Conservation (phyloP, 2,113 vertebrate genomes). For the Siniperca knerii region DNA sequence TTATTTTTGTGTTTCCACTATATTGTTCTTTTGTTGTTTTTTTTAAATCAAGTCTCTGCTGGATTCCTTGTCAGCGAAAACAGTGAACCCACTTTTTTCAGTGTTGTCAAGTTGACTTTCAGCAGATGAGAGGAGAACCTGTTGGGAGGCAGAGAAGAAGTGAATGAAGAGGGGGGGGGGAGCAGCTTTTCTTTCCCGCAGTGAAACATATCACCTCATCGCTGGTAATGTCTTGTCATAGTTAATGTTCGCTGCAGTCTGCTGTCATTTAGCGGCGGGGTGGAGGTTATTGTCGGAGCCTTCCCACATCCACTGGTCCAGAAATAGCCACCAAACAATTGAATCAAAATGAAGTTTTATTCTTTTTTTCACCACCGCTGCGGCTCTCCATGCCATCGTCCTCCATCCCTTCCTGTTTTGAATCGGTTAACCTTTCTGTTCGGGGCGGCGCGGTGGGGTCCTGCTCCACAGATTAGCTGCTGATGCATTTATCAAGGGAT, state of each 20-base stretch:
- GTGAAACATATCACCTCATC: conserved; percentile 26
- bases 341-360: conserved; percentile 47
- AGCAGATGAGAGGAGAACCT: conserved; percentile 19
- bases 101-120: conserved; percentile 16
- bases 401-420: conserved; percentile 57
- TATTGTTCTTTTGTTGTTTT: too few relatives aligned
- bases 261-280: conserved; percentile 55
- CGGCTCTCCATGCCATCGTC: conserved; percentile 16
- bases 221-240: conserved; percentile 55
- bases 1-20: not conserved
- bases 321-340: conserved; percentile 45
- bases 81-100: not conserved
- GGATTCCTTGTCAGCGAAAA: not conserved
- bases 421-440: conserved; percentile 72
- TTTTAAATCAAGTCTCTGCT: not conserved
- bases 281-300: conserved; percentile 53
- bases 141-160: not conserved
- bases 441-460: conserved; percentile 52
- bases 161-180: not conserved
- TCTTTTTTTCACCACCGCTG: not conserved
- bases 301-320: conserved; percentile 31
- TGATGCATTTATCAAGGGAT: conserved; percentile 74
- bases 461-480: conserved; percentile 66
- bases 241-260: conserved; percentile 47
- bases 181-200: conserved; percentile 9